Evolutionary conservation across 2,797 vertebrate genomes (phyloP).

Genomic region (Onychomys arenicola): DNA sequence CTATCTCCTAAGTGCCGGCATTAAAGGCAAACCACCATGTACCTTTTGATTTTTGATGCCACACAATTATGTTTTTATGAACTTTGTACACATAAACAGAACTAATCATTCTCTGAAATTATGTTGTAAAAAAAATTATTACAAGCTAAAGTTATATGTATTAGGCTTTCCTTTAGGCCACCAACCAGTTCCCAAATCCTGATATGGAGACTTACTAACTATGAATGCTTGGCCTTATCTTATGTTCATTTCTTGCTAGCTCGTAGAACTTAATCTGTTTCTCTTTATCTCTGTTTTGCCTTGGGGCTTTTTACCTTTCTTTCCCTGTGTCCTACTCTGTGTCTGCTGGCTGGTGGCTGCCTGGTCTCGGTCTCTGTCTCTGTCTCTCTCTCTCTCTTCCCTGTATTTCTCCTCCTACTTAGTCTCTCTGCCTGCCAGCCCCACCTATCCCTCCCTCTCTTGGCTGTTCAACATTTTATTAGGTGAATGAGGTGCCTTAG

Average conservation of each 20-base stretch:
- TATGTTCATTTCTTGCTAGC: not conserved
- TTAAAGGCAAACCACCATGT: not conserved
- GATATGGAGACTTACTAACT: not conserved
- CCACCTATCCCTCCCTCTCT: not conserved
- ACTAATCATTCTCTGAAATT: slow-evolving; percentile 25
- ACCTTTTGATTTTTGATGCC: not conserved
- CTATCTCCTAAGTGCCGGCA: not conserved
- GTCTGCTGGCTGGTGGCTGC: not conserved
- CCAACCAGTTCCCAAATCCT: not conserved
- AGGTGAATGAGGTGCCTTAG: not conserved
- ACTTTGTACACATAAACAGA: not conserved
- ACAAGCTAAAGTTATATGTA: not conserved
- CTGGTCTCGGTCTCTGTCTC: not conserved
- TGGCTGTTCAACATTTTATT: not conserved
- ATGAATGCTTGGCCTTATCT: not conserved
- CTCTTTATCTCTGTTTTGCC: not conserved
- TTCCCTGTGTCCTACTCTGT: not conserved
- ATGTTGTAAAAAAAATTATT: not conserved
- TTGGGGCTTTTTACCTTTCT: not conserved
- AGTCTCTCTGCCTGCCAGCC: not conserved
- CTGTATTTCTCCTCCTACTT: not conserved
- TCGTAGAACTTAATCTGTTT: not conserved
- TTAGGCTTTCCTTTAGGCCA: not conserved
- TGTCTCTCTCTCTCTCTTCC: not conserved
- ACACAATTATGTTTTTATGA: not conserved